Conservation (phyloP, 2,113 vertebrate genomes). For the Aptenodytes patagonicus region DNA sequence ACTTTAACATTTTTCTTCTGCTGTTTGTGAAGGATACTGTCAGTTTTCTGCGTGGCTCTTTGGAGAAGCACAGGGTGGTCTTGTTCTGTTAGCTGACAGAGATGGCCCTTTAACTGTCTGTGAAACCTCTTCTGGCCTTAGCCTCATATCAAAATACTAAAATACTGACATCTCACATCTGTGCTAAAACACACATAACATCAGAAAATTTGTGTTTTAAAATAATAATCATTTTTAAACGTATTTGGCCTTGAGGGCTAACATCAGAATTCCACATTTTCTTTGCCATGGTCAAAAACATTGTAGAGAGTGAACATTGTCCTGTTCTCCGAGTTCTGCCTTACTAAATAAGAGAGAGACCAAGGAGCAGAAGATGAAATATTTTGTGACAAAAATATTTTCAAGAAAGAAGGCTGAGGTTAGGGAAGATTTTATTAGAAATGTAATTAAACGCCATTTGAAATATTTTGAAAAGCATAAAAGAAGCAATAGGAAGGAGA, state of each 20-base stretch:
- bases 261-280: neutral
- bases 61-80: neutral
- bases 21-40: neutral
- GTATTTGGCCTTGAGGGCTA: neutral
- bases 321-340: neutral
- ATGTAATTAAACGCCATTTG: neutral
- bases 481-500: neutral
- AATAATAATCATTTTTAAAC: neutral
- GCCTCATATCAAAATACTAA: neutral
- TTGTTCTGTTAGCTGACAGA: neutral
- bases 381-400: neutral
- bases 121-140: neutral
- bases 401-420: neutral
- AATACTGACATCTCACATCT: neutral
- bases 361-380: neutral
- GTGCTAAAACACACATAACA: neutral
- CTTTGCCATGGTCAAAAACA: neutral
- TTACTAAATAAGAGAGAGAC: neutral
- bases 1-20: neutral
- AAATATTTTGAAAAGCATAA: neutral
- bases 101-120: neutral
- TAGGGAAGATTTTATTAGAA: neutral
- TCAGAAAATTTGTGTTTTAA: neutral
- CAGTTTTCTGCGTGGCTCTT: neutral
- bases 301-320: neutral